A percentile compares a stretch with the other conserved stretches of the same genome.
Conservation (phyloP, 2,113 vertebrate genomes). For the Nesogale talazaci region DNA sequence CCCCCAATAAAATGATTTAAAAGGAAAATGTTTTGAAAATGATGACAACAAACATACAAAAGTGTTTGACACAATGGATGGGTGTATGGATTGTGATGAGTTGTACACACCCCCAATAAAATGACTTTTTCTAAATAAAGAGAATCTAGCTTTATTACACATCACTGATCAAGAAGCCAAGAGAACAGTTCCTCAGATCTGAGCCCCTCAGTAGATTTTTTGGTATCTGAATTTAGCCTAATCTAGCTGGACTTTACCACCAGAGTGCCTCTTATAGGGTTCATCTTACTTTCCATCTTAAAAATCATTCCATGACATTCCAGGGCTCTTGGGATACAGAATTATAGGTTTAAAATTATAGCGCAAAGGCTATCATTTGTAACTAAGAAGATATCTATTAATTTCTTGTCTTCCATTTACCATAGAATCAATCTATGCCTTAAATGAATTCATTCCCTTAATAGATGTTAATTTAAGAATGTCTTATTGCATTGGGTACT, state of each 20-base stretch:
- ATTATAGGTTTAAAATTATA: conserved; percentile 44
- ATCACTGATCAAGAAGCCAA: no score
- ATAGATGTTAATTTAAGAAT: conserved; percentile 25
- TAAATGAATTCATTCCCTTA: background rate
- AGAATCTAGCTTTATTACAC: no score
- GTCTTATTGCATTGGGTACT: background rate
- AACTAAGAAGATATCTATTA: conserved; percentile 40
- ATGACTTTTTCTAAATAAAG: no score
- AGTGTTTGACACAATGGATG: no score
- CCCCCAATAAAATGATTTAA: no score
- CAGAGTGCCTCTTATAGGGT: background rate
- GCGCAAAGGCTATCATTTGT: conserved; percentile 57
- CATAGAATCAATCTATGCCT: background rate
- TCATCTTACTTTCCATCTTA: background rate
- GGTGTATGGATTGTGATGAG: no score
- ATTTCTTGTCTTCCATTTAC: conserved; percentile 33
- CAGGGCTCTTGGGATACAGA: background rate
- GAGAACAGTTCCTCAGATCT: no score
- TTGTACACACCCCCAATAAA: no score
- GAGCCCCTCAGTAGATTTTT: no score
- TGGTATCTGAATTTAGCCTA: no score
- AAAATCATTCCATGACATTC: background rate
- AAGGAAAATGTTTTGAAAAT: no score
- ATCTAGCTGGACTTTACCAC: background rate
- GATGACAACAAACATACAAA: no score